Conservation (phyloP, 2,888 invertebrate species). For the Onchidella celtica region DNA sequence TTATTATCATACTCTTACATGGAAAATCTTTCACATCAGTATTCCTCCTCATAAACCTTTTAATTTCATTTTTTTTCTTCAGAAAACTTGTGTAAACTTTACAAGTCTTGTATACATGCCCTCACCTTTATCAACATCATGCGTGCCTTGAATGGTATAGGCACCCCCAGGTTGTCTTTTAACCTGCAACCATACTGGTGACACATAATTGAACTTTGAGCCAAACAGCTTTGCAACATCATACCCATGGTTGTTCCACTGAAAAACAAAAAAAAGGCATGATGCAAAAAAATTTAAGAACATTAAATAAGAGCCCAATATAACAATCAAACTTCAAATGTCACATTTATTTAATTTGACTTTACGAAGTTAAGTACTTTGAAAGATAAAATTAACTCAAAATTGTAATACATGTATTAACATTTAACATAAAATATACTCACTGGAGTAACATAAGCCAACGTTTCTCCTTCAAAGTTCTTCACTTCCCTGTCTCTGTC, state of each 20-base stretch:
- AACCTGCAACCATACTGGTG: constrained; percentile 97
- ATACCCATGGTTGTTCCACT: constrained; percentile 98
- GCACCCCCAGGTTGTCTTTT: constrained; percentile 82
- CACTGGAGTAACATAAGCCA: constrained; percentile 96
- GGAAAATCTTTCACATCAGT: too few relatives aligned
- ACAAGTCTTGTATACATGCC: too few relatives aligned
- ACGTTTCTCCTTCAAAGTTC: constrained; percentile 87
- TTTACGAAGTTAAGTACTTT: too few relatives aligned
- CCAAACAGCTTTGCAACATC: constrained; percentile 94
- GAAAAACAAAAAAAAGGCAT: constrained; percentile 63
- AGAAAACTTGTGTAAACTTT: too few relatives aligned
- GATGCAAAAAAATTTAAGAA: neutral
- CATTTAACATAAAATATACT: too few relatives aligned
- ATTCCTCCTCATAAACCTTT: too few relatives aligned
- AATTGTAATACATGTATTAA: too few relatives aligned
- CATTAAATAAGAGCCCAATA: neutral
- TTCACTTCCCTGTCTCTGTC: constrained; percentile 85
- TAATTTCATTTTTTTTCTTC: too few relatives aligned
- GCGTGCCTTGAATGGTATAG: constrained; percentile 81
- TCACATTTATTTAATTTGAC: too few relatives aligned
- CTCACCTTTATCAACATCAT: constrained; percentile 89
- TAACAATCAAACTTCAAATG: neutral
- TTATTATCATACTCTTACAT: too few relatives aligned
- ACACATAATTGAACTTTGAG: constrained; percentile 91
- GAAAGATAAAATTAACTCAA: too few relatives aligned